These are phyloP conservation scores for Strix occidentalis DNA, from an alignment of 2,797 vertebrate genomes.

Conservation along the genomic window DNA sequence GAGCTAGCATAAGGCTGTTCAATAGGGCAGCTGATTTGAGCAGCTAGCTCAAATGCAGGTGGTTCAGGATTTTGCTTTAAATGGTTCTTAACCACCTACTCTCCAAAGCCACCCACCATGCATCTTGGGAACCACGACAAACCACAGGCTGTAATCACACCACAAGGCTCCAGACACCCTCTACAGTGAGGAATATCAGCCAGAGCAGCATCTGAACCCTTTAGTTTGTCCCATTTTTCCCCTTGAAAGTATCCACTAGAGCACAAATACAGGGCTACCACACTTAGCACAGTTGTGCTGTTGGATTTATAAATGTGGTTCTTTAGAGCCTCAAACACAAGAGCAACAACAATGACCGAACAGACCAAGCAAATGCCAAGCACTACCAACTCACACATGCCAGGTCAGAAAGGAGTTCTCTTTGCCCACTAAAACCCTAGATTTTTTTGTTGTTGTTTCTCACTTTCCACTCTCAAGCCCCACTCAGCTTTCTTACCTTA, in stretches of 20 bases:
- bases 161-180: not conserved
- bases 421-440: not conserved
- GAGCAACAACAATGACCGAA: not conserved
- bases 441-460: not conserved
- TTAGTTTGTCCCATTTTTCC: not conserved
- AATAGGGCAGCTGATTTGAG: not conserved
- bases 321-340: not conserved
- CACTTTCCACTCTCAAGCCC: not conserved
- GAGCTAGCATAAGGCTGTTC: not conserved
- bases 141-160: not conserved
- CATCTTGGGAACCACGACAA: not conserved
- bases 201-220: not conserved
- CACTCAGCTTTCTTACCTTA: slow-evolving; percentile 33
- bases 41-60: not conserved
- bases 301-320: not conserved
- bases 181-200: not conserved
- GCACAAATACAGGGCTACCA: not conserved
- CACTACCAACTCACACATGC: not conserved
- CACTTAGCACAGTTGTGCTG: fast-evolving
- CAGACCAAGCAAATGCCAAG: not conserved
- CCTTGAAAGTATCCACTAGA: not conserved
- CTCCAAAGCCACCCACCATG: not conserved
- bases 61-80: not conserved
- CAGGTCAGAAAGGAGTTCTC: not conserved
- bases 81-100: not conserved